Evolutionary conservation across 92 coral and sea anemone species (phyloP), one percentile per base, ranked within the genome.

Genomic region (Anthopleura xanthogrammica): DNA sequence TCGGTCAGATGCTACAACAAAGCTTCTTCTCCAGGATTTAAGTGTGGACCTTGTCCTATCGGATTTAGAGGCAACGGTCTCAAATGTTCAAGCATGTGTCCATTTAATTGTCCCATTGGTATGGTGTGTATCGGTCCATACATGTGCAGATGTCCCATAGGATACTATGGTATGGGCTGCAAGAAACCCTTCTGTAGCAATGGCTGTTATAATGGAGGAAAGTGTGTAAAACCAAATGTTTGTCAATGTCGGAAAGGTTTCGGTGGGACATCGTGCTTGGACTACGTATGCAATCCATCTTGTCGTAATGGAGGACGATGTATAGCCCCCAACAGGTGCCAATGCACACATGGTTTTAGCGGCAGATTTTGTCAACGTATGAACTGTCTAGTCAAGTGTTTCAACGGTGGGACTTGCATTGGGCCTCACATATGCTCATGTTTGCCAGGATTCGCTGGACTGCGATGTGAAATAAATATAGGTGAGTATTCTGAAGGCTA

Each of bases 151-250:
- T 95, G 98, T 82, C 97, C 92, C 17, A 55, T 4, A 41, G 98
- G 98, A 23, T 93, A 85, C 78, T 86, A 85, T 72, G 97, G 98
- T 81, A 88, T 88, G n/a, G 88, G 89, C 78, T 91, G 95, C 83
- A 85, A 83, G 85, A 88, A 78, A 43, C 91, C 92, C 65, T 82
- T 88, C 87, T 95, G 98, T 60, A 87, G 89, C 82, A 75, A 73
- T 62, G 89, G 94, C 40, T 95, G 98, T 79, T 88, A 79, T 71
- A 92, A 95, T 83, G 98, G 98, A 0, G 98, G 98, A 40, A 77
- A 80, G 5, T 95, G 98, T 85, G 72, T 85, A 3, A 80, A 83
- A 39, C 98, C 98, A 7, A 87, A 87, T 77, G 83, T 68, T 23
- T 95, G 98, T 75, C 75, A 87, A 16, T 95, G 98, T 75, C 84